Conservation (phyloP, 37 sponge, comb jelly and placozoan genomes). For the Diacarnus erythraeanus region DNA sequence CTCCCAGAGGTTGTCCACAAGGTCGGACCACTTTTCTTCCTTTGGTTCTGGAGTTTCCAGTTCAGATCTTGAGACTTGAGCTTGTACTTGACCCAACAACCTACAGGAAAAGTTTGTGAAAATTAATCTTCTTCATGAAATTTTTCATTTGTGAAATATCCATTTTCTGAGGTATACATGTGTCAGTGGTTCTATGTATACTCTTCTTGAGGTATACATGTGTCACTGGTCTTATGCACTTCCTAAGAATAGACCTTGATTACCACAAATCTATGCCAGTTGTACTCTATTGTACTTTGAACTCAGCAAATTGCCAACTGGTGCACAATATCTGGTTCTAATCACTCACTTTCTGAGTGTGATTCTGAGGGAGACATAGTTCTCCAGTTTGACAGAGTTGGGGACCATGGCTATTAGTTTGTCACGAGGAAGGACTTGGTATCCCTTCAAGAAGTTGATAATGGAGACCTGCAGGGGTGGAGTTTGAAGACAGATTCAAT, state of each 20-base stretch:
- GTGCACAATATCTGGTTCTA: neutral
- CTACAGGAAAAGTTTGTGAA: constrained; percentile 3
- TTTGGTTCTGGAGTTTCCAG: constrained; percentile 30
- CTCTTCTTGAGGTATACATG: no score
- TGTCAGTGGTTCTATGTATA: no score
- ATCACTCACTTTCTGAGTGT: constrained; percentile 34
- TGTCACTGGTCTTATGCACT: neutral
- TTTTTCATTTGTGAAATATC: no score
- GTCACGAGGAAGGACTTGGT: constrained; percentile 13
- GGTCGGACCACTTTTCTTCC: constrained; percentile 41
- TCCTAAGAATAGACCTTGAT: neutral
- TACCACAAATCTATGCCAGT: neutral
- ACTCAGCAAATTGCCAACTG: neutral
- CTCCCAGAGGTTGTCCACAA: constrained; percentile 48
- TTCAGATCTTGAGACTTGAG: neutral
- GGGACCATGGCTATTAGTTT: constrained; percentile 32
- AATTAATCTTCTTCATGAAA: no score
- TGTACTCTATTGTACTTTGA: neutral
- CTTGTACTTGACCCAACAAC: constrained; percentile 14
- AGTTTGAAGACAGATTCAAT: no score
- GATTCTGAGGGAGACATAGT: constrained; percentile 54
- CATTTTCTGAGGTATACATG: no score
- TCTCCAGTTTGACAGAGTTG: constrained; percentile 22
- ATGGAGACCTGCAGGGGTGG: constrained; percentile 10
- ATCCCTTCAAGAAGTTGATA: constrained; percentile 12